These are phyloP conservation scores for Lordiphosa andalusiaca DNA, from an alignment of 2,888 invertebrate species.

Conservation along the genomic window DNA sequence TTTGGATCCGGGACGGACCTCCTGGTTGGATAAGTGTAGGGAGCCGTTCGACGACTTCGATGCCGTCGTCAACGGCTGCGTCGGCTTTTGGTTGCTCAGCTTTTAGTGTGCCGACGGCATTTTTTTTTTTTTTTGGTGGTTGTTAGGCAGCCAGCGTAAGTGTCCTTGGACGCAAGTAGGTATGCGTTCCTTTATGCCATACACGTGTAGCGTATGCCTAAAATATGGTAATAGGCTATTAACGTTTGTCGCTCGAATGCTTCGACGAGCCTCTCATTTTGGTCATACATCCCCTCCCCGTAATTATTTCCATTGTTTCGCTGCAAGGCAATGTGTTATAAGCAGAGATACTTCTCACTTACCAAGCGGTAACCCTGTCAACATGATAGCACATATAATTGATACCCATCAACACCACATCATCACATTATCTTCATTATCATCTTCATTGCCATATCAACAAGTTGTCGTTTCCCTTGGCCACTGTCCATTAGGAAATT, in stretches of 20 bases:
- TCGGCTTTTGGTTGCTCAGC: slow-evolving; percentile 36
- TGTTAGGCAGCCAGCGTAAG: slow-evolving; percentile 35
- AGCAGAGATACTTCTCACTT: slow-evolving; percentile 8
- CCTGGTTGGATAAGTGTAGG: slow-evolving; percentile 53
- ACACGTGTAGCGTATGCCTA: slow-evolving; percentile 40
- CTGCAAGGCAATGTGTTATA: not conserved
- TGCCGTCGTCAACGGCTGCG: slow-evolving; percentile 27
- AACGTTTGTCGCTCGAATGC: slow-evolving; percentile 31
- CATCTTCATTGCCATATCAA: slow-evolving; percentile 54
- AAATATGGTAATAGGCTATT: slow-evolving; percentile 44
- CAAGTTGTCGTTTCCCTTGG: slow-evolving; percentile 36
- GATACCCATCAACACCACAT: slow-evolving; percentile 39
- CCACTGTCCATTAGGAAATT: slow-evolving; percentile 57
- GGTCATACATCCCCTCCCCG: not conserved
- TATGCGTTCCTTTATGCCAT: slow-evolving; percentile 27
- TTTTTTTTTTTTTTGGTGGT: slow-evolving; percentile 29
- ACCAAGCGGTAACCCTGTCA: slow-evolving; percentile 2
- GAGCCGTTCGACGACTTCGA: slow-evolving; percentile 5
- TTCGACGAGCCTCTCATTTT: slow-evolving; percentile 3
- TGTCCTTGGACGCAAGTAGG: slow-evolving; percentile 44
- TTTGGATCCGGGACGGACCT: slow-evolving; percentile 49
- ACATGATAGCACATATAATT: slow-evolving; percentile 38
- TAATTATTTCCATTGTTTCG: slow-evolving; percentile 9
- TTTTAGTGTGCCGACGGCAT: slow-evolving; percentile 33
- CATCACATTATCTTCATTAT: slow-evolving; percentile 6